Percentiles rank a stretch among this genome's conserved stretches.
Conservation (phyloP, 2,797 vertebrate species). For the Nasua narica region DNA sequence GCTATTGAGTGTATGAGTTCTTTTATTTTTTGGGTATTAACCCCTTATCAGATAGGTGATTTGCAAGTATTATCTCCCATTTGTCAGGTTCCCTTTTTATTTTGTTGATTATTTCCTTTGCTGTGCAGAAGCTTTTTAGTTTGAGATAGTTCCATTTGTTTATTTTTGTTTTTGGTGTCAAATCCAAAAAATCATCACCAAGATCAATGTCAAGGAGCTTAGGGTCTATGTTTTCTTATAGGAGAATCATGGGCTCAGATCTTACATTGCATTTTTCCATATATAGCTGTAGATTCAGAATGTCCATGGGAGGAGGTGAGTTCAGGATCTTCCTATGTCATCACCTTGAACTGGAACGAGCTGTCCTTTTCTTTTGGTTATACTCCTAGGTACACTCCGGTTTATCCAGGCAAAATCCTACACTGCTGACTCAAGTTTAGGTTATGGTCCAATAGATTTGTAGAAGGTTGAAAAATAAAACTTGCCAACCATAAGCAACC, state of each 20-base stretch:
- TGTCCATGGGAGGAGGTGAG: background rate
- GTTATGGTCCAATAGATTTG: background rate
- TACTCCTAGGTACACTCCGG: slow-evolving; percentile 8
- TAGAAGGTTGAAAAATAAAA: slow-evolving; percentile 32
- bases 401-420: slow-evolving; percentile 52
- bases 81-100: no score
- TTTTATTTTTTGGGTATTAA: no score
- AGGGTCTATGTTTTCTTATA: no score
- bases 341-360: background rate
- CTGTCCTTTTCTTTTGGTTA: slow-evolving; percentile 45
- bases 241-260: background rate
- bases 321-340: background rate
- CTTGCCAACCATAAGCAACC: background rate
- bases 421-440: slow-evolving; percentile 47
- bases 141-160: no score
- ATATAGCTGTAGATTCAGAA: background rate
- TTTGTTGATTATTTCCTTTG: no score
- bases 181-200: no score
- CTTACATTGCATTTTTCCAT: background rate
- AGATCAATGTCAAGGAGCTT: no score
- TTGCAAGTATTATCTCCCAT: no score
- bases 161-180: no score
- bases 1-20: no score
- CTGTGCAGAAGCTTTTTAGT: no score
- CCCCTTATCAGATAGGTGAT: no score